Evolutionary conservation across 2,888 invertebrate species (phyloP).

Genomic region (Drosophila subquinaria): DNA sequence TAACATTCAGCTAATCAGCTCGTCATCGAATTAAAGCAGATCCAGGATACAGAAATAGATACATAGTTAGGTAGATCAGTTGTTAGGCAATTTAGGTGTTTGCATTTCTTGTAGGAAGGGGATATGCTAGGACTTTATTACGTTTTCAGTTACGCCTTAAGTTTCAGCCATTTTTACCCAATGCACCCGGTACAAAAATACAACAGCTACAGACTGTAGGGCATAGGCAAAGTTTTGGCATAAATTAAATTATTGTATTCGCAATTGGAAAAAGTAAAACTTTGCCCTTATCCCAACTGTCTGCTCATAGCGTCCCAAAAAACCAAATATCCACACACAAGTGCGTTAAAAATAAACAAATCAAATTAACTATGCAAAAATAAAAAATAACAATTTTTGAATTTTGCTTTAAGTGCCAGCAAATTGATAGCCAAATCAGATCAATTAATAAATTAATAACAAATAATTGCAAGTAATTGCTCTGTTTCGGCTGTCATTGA

Average conservation of each 20-base stretch:
- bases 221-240: slow-evolving; percentile 48
- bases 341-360: slow-evolving; percentile 74
- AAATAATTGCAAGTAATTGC: background rate
- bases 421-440: slow-evolving; percentile 24
- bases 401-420: slow-evolving; percentile 84
- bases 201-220: slow-evolving; percentile 28
- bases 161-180: slow-evolving; percentile 64
- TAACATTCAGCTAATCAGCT: slow-evolving; percentile 47
- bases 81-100: slow-evolving; percentile 38
- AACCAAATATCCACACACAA: slow-evolving; percentile 59
- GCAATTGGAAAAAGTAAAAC: slow-evolving; percentile 40
- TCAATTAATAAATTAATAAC: background rate
- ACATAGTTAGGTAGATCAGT: slow-evolving; percentile 19
- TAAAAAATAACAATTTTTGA: slow-evolving; percentile 70
- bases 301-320: slow-evolving; percentile 46
- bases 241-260: slow-evolving; percentile 36
- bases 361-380: slow-evolving; percentile 38
- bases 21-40: slow-evolving; percentile 43
- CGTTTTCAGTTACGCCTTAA: slow-evolving; percentile 61
- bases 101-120: slow-evolving; percentile 19
- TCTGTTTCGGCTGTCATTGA: slow-evolving; percentile 35
- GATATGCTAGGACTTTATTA: slow-evolving; percentile 30
- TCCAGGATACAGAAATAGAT: background rate
- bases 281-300: slow-evolving; percentile 29
- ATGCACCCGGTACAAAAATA: slow-evolving; percentile 64